Evolutionary conservation across 2,797 vertebrate species (phyloP).

Genomic region (Numenius phaeopus): DNA sequence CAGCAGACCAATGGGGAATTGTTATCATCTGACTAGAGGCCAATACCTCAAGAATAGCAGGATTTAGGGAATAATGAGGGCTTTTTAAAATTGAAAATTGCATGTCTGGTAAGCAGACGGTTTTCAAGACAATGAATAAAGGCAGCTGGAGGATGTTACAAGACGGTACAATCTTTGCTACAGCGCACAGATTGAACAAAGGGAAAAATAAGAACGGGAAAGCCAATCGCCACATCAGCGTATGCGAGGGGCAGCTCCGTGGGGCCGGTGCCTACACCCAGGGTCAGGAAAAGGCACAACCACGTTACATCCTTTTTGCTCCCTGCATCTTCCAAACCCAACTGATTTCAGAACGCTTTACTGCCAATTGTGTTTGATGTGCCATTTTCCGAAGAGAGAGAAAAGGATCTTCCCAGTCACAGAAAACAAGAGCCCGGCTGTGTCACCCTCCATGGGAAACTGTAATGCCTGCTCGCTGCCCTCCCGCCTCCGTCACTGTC

Average conservation of each 20-base stretch:
- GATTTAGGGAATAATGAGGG: conserved; percentile 57
- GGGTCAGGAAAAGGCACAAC: not conserved
- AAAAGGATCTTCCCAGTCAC: not conserved
- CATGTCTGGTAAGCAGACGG: conserved; percentile 27
- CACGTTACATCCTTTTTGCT: not conserved
- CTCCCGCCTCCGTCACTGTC: not conserved
- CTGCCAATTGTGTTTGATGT: not conserved
- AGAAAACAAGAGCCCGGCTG: not conserved
- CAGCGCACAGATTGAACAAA: not conserved
- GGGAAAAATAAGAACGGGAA: not conserved
- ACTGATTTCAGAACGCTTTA: not conserved
- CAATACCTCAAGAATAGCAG: conserved; percentile 24
- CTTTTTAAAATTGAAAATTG: conserved; percentile 56
- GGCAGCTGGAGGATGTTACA: conserved; percentile 26
- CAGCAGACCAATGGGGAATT: conserved; percentile 17
- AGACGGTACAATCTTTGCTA: not conserved
- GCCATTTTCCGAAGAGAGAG: not conserved
- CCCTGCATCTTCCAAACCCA: not conserved
- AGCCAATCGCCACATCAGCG: not conserved
- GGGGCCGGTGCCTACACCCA: not conserved
- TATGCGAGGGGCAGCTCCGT: not conserved
- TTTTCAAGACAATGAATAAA: conserved; percentile 33
- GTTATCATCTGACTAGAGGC: not conserved
- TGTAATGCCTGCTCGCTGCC: not conserved
- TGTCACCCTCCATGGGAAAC: accelerated